These are phyloP conservation scores for Acleris emargana DNA, from an alignment of 2,888 invertebrate genomes.

Conservation along the genomic window DNA sequence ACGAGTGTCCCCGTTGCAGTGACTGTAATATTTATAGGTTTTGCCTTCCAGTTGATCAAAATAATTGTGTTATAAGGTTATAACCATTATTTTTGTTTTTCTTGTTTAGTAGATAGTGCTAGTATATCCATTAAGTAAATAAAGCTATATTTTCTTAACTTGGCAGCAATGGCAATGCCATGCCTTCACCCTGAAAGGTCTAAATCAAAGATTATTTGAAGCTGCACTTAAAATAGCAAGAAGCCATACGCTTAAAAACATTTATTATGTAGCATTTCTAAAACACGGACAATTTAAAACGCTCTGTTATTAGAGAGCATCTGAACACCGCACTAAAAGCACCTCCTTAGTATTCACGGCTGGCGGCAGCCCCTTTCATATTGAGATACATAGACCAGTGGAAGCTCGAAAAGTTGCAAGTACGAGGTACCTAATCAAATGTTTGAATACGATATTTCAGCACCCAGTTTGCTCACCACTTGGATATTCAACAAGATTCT, in stretches of 20 bases:
- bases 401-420: slow-evolving; percentile 47
- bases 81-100: no score
- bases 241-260: not conserved
- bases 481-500: slow-evolving; percentile 12
- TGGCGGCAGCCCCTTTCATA: slow-evolving; percentile 62
- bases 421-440: slow-evolving; percentile 18
- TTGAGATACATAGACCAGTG: slow-evolving; percentile 55
- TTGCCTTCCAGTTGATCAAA: not conserved
- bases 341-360: slow-evolving; percentile 65
- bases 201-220: not conserved
- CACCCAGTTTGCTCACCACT: slow-evolving; percentile 9
- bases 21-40: not conserved
- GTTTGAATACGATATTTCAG: slow-evolving; percentile 24
- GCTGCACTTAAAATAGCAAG: not conserved
- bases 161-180: no score
- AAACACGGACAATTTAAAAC: not conserved
- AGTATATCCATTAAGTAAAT: no score
- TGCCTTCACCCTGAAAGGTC: no score
- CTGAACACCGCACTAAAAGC: slow-evolving; percentile 42
- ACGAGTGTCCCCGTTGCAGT: not conserved
- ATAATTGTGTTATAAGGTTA: not conserved
- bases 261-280: slow-evolving; percentile 1
- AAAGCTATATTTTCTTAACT: no score
- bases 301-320: not conserved
- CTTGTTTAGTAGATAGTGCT: no score